These are phyloP conservation scores for Epizoanthus illoricatus DNA, from an alignment of 92 coral and sea anemone species.

Conservation along the genomic window DNA sequence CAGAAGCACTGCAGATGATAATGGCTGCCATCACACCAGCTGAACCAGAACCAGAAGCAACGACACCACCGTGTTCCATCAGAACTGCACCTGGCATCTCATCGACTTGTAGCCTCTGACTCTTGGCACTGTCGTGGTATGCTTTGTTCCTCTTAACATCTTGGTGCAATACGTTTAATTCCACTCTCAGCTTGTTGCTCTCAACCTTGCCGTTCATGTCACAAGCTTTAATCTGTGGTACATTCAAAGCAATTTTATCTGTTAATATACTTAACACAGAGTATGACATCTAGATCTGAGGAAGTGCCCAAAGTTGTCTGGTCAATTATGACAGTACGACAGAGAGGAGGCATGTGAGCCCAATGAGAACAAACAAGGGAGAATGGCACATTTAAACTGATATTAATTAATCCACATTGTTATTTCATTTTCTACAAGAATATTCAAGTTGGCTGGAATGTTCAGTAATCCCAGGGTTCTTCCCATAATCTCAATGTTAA, in stretches of 20 bases:
- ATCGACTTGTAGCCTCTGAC: constrained; percentile 47
- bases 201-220: constrained; percentile 69
- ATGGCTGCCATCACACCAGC: constrained; percentile 82
- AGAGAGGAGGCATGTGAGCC: no score
- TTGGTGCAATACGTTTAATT: constrained; percentile 17
- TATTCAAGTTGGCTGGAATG: no score
- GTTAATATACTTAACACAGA: background rate
- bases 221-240: constrained; percentile 62
- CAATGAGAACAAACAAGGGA: no score
- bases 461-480: no score
- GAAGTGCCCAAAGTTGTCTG: no score
- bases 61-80: constrained; percentile 43
- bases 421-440: no score
- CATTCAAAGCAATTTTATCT: background rate
- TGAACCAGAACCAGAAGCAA: constrained; percentile 47
- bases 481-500: no score
- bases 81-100: constrained; percentile 83
- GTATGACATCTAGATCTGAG: no score
- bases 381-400: no score
- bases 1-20: constrained; percentile 72
- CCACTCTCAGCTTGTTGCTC: constrained; percentile 55
- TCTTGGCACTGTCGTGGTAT: constrained; percentile 39
- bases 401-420: no score
- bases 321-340: no score
- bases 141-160: background rate